These are phyloP conservation scores for Callospermophilus lateralis DNA, from an alignment of 2,113 vertebrate species.

Conservation along the genomic window DNA sequence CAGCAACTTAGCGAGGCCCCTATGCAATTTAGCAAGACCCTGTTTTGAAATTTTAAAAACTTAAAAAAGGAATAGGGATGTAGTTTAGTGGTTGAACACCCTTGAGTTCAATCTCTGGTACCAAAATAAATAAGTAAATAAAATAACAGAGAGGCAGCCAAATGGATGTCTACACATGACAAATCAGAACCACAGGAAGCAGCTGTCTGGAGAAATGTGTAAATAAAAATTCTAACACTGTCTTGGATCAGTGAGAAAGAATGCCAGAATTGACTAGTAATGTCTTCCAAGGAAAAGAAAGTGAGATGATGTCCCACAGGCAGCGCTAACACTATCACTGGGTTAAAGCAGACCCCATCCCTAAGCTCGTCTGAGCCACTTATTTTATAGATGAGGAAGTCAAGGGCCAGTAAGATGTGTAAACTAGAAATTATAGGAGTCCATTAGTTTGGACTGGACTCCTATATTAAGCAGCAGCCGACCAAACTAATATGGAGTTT, in stretches of 20 bases:
- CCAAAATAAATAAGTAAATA: not conserved
- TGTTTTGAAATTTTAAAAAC: too few relatives aligned
- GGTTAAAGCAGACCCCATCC: not conserved
- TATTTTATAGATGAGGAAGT: not conserved
- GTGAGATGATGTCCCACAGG: not conserved
- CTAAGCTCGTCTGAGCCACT: not conserved
- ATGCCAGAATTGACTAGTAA: not conserved
- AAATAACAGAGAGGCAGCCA: not conserved
- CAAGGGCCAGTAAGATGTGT: not conserved
- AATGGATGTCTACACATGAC: not conserved
- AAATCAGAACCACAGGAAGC: not conserved
- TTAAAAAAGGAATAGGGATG: too few relatives aligned
- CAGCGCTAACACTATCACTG: not conserved
- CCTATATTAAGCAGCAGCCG: not conserved
- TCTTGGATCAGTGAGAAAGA: not conserved
- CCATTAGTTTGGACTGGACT: too few relatives aligned
- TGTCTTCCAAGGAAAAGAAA: not conserved
- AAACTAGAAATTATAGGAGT: not conserved
- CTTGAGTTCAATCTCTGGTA: too few relatives aligned
- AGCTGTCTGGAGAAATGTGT: not conserved
- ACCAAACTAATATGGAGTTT: not conserved
- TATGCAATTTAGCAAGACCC: too few relatives aligned
- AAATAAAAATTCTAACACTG: not conserved
- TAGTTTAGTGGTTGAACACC: too few relatives aligned
- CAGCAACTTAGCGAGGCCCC: too few relatives aligned